Conservation (phyloP, 2,888 invertebrate species). For the Oscheius sp. region DNA sequence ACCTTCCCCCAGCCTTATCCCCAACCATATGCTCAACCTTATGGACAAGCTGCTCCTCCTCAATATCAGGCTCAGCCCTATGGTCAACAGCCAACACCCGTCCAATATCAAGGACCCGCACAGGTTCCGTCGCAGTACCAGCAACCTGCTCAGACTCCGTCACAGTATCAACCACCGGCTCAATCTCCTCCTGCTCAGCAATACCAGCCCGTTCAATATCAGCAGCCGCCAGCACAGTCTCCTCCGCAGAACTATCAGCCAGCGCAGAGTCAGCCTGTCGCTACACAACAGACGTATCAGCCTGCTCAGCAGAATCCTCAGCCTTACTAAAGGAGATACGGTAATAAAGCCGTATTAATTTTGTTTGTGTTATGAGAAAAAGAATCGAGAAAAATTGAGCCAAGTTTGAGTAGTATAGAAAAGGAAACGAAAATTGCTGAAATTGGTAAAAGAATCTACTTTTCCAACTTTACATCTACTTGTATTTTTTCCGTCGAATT, state of each 20-base stretch:
- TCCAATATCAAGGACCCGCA: not conserved
- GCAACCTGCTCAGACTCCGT: not conserved
- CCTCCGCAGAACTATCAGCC: not conserved
- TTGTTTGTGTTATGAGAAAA: too few relatives aligned
- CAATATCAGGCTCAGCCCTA: not conserved
- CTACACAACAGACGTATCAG: not conserved
- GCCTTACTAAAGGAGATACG: not conserved
- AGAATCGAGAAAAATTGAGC: too few relatives aligned
- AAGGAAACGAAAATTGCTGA: too few relatives aligned
- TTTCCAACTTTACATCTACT: too few relatives aligned
- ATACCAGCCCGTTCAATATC: not conserved
- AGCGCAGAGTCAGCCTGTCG: not conserved
- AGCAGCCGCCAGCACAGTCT: slow-evolving; percentile 5
- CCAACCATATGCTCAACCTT: not conserved
- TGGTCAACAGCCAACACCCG: not conserved
- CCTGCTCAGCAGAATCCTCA: not conserved
- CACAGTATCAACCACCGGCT: not conserved
- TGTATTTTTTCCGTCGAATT: too few relatives aligned
- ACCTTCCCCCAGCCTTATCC: not conserved
- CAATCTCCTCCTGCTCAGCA: not conserved
- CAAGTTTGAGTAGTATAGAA: too few relatives aligned
- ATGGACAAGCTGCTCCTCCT: not conserved
- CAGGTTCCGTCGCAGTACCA: slow-evolving; percentile 5
- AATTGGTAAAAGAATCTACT: too few relatives aligned
- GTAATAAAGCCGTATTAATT: not conserved